These are phyloP conservation scores for Indicator maculatus DNA, from an alignment of 2,113 vertebrate species.

Conservation along the genomic window DNA sequence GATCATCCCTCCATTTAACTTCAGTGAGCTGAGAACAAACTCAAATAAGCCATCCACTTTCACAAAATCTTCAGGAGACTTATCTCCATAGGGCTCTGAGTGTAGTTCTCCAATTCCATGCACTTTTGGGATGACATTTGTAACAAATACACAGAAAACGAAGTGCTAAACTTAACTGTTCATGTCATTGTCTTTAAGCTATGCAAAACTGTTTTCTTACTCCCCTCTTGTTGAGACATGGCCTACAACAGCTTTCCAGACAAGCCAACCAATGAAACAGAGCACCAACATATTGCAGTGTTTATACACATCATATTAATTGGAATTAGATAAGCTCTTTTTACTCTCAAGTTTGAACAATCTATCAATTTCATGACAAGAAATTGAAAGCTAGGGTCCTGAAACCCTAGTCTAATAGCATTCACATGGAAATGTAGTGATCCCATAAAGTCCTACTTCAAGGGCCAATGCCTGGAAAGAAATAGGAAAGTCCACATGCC, in stretches of 20 bases:
- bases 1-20: neutral
- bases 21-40: neutral
- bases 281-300: neutral
- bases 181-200: neutral
- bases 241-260: neutral
- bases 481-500: neutral
- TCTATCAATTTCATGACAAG: neutral
- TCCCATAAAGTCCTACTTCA: neutral
- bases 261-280: neutral
- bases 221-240: neutral
- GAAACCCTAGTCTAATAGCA: neutral
- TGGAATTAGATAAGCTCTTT: neutral
- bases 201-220: neutral
- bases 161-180: neutral
- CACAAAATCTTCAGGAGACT: neutral
- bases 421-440: fast-evolving
- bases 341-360: neutral
- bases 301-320: neutral
- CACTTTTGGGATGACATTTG: neutral
- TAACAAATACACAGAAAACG: neutral
- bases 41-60: neutral
- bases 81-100: neutral
- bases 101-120: neutral
- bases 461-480: neutral
- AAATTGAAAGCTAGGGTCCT: neutral